Conservation (phyloP, 1,140 invertebrate genomes). For the Hylaeus volcanicus region DNA sequence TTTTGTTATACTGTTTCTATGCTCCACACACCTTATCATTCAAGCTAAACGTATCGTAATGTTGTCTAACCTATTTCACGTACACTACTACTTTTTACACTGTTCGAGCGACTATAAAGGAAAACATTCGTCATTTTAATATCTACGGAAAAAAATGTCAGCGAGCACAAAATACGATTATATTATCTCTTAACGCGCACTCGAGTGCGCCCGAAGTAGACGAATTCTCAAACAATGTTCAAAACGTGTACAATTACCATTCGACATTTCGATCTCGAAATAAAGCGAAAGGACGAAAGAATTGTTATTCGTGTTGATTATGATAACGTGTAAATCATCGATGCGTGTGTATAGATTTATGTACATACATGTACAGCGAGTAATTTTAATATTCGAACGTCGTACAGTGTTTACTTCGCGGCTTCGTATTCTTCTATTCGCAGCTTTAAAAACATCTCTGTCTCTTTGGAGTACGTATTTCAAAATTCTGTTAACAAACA, state of each 20-base stretch:
- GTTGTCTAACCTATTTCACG: conserved; percentile 51
- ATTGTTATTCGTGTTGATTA: conserved; percentile 21
- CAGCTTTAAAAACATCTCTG: too few relatives aligned
- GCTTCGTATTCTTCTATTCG: too few relatives aligned
- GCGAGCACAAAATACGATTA: conserved; percentile 59
- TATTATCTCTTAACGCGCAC: conserved; percentile 17
- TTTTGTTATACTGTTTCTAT: conserved; percentile 81
- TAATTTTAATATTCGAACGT: too few relatives aligned
- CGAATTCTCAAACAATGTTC: conserved; percentile 1
- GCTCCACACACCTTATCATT: conserved; percentile 71
- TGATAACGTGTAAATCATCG: conserved; percentile 1
- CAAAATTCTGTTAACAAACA: too few relatives aligned
- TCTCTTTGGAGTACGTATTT: too few relatives aligned
- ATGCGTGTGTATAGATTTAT: conserved; percentile 8
- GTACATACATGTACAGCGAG: conserved; percentile 7
- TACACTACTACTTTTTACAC: conserved; percentile 63
- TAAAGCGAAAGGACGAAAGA: not conserved
- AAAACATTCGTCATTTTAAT: conserved; percentile 28
- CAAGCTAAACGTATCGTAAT: conserved; percentile 56
- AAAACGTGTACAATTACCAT: not conserved
- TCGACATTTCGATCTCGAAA: conserved; percentile 14
- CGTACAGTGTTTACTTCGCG: too few relatives aligned
- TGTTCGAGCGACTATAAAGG: conserved; percentile 30
- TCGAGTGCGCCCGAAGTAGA: conserved; percentile 7
- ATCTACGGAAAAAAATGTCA: conserved; percentile 41